A percentile compares a stretch with the other conserved stretches of the same genome.
Conservation (phyloP, 92 coral and sea anemone genomes). For the Umimayanthus chanpuru region DNA sequence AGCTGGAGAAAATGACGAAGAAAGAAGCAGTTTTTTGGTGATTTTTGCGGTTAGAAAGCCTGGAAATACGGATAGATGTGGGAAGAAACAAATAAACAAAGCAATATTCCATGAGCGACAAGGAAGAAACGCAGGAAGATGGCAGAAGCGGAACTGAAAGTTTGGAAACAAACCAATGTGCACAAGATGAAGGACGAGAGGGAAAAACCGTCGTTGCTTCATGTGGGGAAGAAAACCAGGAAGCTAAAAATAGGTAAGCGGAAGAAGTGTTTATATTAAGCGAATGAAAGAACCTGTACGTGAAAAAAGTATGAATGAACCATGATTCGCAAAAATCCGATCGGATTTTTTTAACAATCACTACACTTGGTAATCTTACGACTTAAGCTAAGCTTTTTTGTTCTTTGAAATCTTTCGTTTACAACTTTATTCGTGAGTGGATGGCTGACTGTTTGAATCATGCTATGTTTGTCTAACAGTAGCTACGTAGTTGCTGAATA, state of each 20-base stretch:
- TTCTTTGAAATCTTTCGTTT: too few species aligned
- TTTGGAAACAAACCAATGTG: slow-evolving; percentile 29
- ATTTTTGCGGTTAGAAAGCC: not conserved
- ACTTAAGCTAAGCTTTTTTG: too few species aligned
- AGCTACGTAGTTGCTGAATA: not conserved
- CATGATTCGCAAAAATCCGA: not conserved
- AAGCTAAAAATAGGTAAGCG: slow-evolving; percentile 16
- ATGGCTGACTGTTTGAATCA: not conserved
- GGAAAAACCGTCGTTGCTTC: slow-evolving; percentile 23
- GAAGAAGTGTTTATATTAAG: not conserved
- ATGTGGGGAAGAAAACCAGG: slow-evolving; percentile 7
- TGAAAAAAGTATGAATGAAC: not conserved
- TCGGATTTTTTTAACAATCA: slow-evolving; percentile 5
- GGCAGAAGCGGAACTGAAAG: slow-evolving; percentile 27
- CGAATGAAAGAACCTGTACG: not conserved
- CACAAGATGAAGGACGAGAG: slow-evolving; percentile 12
- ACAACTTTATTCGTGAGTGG: not conserved
- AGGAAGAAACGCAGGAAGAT: slow-evolving; percentile 37
- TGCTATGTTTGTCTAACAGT: not conserved
- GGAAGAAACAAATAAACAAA: slow-evolving; percentile 29
- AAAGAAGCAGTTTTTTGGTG: slow-evolving; percentile 19
- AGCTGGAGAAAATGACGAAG: slow-evolving; percentile 1
- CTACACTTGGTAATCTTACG: not conserved
- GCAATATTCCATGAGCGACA: slow-evolving; percentile 45
- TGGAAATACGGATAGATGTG: slow-evolving; percentile 36